phyloP scores from a whole-genome alignment of 2,888 invertebrate genomes.

The Julus scandinavius region DNA sequence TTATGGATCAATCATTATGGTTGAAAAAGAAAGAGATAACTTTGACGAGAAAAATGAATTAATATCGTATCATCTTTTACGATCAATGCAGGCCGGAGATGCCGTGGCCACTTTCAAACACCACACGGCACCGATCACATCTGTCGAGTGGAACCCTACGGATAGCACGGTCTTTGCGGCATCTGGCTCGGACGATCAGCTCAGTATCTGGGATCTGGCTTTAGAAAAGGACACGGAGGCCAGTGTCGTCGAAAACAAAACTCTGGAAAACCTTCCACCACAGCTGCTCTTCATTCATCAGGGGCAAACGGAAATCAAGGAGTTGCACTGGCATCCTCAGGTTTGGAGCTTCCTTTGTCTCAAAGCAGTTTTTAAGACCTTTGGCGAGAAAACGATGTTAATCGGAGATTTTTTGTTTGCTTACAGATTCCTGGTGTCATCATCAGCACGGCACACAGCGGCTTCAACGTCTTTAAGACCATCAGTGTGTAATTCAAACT shows the following conservation, averaged over 20 bases:
- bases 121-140: slow-evolving; percentile 91
- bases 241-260: slow-evolving; percentile 60
- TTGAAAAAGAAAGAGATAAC: no score
- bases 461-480: slow-evolving; percentile 97
- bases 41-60: no score
- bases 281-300: slow-evolving; percentile 97
- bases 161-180: slow-evolving; percentile 95
- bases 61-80: not conserved
- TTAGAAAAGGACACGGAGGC: slow-evolving; percentile 80
- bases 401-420: slow-evolving; percentile 58
- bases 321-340: slow-evolving; percentile 98
- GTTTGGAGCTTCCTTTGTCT: slow-evolving; percentile 80
- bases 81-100: slow-evolving; percentile 68
- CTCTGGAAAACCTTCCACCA: slow-evolving; percentile 76
- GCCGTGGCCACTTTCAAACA: slow-evolving; percentile 95
- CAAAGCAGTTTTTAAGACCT: slow-evolving; percentile 88
- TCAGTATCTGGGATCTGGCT: slow-evolving; percentile 96
- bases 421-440: slow-evolving; percentile 92
- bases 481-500: slow-evolving; percentile 75
- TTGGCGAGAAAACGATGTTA: slow-evolving; percentile 73
- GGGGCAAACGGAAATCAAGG: slow-evolving; percentile 97
- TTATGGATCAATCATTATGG: no score
- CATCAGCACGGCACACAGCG: slow-evolving; percentile 92
- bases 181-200: slow-evolving; percentile 92
- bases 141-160: slow-evolving; percentile 95